These are phyloP conservation scores for Pygoscelis adeliae DNA, from an alignment of 2,113 vertebrate genomes.

Conservation along the genomic window DNA sequence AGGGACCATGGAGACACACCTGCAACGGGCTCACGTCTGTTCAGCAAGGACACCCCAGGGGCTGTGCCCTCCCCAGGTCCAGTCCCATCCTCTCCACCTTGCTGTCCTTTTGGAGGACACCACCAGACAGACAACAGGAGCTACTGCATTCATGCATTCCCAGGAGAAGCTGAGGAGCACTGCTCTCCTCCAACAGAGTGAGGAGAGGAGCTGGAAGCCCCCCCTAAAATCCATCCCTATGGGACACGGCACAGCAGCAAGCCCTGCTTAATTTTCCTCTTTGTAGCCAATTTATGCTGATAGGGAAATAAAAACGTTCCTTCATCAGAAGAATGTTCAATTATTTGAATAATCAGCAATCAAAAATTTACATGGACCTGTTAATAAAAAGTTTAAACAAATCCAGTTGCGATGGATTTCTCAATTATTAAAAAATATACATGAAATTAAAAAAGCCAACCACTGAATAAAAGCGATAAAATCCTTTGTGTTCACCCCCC, in stretches of 20 bases:
- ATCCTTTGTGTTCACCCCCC: slow-evolving; percentile 60
- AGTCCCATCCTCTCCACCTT: not conserved
- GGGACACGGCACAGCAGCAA: not conserved
- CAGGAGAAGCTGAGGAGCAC: not conserved
- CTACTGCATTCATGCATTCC: not conserved
- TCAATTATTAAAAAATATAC: slow-evolving; percentile 72
- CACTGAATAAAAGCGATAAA: slow-evolving; percentile 70
- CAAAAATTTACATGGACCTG: slow-evolving; percentile 60
- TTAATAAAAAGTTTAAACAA: slow-evolving; percentile 72
- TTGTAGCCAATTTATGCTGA: slow-evolving; percentile 43
- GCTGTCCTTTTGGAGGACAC: not conserved
- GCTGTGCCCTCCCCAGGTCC: not conserved
- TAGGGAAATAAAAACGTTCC: slow-evolving; percentile 50
- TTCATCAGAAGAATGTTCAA: slow-evolving; percentile 56
- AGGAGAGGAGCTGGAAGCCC: not conserved
- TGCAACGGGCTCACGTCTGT: fast-evolving
- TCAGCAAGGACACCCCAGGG: not conserved
- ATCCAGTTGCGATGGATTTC: slow-evolving; percentile 53
- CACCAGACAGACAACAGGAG: not conserved
- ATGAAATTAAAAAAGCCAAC: slow-evolving; percentile 49
- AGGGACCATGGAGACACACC: fast-evolving
- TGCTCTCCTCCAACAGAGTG: not conserved
- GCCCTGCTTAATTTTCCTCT: not conserved
- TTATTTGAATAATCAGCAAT: slow-evolving; percentile 62
- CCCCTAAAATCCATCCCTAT: not conserved